Base-by-base conservation (phyloP, 2,888 invertebrate genomes). In the Diloba caeruleocephala region DNA sequence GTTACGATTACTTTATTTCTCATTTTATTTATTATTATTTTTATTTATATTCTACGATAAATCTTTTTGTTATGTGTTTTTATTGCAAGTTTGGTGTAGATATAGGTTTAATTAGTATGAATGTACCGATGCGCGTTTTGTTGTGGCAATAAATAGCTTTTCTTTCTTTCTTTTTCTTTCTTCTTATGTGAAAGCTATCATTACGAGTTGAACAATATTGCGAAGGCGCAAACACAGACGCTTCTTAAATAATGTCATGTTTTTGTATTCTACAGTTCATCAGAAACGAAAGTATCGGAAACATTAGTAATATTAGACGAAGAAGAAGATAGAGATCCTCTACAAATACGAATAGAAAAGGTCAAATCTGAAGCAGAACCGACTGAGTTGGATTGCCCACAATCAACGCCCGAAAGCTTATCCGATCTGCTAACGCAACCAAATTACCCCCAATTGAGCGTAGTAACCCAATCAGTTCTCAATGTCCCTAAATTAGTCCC, bases 401-500 rank as follows among this genome's bases (percentile, higher is more conserved):
- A 33, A 3, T 26, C 26, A 2, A 10, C 10, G n/a, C 33, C 8
- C 10, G 3, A 2, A 14, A 15, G 13, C 14, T 12, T 10, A 34
- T 1, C 10, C 1, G 2, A n/a, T 10, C 19, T 10, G 5, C 6
- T 7, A 33, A 34, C 1, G 10, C 6, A 19, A 1, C 10, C 19
- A 1, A 3, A 8, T 8, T 7, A 23, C 23, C 23, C 23, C 23
- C 23, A n/a, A n/a, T n/a, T n/a, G n/a, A n/a, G n/a, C n/a, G n/a
- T n/a, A n/a, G 5, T 21, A 21, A 5, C 26, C 6, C 10, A 26
- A 5, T 5, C 1, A 3, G 6, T 9, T 4, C n/a, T 9, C 14
- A 15, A 14, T 5, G 12, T 25, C n/a, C 42, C 42, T 6, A 34
- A 19, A 17, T 4, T 44, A 9, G 19, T 34, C 0, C 43, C 34